Evolutionary conservation across 1,140 invertebrate genomes (phyloP).

Genomic region (Whitmania pigra): DNA sequence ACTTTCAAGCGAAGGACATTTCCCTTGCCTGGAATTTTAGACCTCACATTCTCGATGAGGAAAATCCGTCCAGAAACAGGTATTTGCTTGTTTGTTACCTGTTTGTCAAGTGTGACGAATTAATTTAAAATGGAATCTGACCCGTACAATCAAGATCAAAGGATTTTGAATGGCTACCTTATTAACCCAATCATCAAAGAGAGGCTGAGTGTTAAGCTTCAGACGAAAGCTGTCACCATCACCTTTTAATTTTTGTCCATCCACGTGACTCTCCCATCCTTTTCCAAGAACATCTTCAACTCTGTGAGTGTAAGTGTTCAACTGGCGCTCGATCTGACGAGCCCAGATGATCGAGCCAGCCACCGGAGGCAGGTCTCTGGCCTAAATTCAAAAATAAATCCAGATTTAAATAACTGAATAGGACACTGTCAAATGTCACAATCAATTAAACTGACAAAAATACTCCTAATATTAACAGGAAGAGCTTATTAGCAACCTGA

Average conservation of each 20-base stretch:
- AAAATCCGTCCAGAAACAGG: constrained; percentile 87
- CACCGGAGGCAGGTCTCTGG: constrained; percentile 81
- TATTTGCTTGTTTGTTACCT: constrained; percentile 80
- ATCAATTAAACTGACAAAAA: background rate
- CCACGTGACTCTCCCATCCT: constrained; percentile 97
- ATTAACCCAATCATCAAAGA: constrained; percentile 26
- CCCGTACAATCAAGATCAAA: background rate
- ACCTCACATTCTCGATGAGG: constrained; percentile 62
- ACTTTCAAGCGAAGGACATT: constrained; percentile 77
- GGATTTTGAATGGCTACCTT: constrained; percentile 12
- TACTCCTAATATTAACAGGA: background rate
- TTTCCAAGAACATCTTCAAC: constrained; percentile 95
- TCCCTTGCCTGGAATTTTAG: constrained; percentile 62
- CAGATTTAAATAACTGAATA: background rate
- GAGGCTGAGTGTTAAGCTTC: constrained; percentile 74
- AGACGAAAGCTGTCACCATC: constrained; percentile 92
- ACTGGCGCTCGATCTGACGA: constrained; percentile 90
- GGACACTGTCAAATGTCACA: background rate
- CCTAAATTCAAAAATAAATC: background rate
- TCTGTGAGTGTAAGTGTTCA: constrained; percentile 87
- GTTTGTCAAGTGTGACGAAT: constrained; percentile 17
- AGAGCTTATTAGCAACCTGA: constrained; percentile 45
- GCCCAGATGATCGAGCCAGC: constrained; percentile 98
- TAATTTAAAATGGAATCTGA: background rate
- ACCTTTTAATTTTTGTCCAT: constrained; percentile 92